Percentiles rank a stretch among this genome's conserved stretches.
phyloP scores from a whole-genome alignment of 2,113 vertebrate species.

The Bubalus kerabau region DNA sequence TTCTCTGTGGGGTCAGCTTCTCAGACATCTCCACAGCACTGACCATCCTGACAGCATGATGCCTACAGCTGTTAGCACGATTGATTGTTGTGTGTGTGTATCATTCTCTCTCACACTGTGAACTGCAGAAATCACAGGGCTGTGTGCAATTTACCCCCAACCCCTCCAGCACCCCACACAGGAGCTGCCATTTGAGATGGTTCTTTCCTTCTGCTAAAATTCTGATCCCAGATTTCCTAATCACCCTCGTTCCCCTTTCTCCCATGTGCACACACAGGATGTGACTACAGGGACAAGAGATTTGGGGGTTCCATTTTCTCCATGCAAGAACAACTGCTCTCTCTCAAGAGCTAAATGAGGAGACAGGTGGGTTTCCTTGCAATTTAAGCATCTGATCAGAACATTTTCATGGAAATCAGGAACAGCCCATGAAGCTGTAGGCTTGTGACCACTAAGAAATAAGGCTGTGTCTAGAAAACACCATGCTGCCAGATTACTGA shows the following conservation, averaged over 20 bases:
- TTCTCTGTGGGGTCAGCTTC: not conserved
- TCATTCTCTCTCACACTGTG: not conserved
- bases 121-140: not conserved
- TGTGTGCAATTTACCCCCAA: not conserved
- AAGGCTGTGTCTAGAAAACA: not conserved
- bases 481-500: too few species aligned
- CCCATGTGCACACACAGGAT: too few species aligned
- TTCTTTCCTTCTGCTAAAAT: not conserved
- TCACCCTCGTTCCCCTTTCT: fast-evolving
- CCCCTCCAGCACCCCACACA: not conserved
- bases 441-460: not conserved
- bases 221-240: not conserved
- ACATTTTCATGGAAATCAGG: not conserved
- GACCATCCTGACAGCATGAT: not conserved
- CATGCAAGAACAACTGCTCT: not conserved
- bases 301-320: not conserved
- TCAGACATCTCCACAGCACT: not conserved
- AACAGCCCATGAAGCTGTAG: not conserved
- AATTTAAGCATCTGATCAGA: not conserved
- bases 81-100: too few species aligned
- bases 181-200: not conserved
- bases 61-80: too few species aligned
- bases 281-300: not conserved
- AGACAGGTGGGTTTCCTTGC: not conserved
- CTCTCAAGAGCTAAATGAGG: not conserved